phyloP scores from a whole-genome alignment of 2,113 vertebrate species.

The Urocitellus parryii region DNA sequence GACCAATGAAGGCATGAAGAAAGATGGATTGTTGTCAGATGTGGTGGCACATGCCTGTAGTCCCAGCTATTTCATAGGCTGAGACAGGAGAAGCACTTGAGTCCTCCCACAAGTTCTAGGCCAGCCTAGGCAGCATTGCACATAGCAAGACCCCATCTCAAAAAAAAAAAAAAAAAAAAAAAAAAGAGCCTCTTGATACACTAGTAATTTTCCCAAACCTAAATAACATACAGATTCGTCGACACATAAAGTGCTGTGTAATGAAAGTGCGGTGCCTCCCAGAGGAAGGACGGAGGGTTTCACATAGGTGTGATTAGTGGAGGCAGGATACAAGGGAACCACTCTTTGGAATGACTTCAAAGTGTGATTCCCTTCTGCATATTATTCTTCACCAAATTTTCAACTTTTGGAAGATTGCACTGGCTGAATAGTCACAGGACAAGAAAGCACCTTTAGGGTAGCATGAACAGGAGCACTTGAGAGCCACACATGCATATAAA shows the following conservation, averaged over 20 bases:
- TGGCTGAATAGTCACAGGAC: not conserved
- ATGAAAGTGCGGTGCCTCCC: too few relatives aligned
- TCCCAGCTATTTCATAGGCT: not conserved
- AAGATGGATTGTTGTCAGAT: conserved; percentile 66
- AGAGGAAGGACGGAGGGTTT: not conserved
- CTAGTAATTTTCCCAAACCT: conserved; percentile 24
- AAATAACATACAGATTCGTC: not conserved
- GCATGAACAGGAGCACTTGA: not conserved
- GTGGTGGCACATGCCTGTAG: conserved; percentile 26
- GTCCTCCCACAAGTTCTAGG: too few relatives aligned
- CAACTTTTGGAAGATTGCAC: not conserved
- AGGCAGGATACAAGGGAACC: rapidly evolving
- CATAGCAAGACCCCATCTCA: not conserved
- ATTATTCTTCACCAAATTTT: not conserved
- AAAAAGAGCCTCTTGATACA: not conserved
- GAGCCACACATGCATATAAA: rapidly evolving
- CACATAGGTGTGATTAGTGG: rapidly evolving
- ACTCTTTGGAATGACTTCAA: not conserved
- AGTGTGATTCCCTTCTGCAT: not conserved
- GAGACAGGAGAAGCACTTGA: not conserved
- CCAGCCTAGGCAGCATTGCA: too few relatives aligned
- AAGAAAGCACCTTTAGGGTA: not conserved
- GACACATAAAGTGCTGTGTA: not conserved
- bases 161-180: not conserved
- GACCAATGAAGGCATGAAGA: not conserved